These are phyloP conservation scores for Alsophila aescularia DNA, from an alignment of 2,888 invertebrate species.

Conservation along the genomic window DNA sequence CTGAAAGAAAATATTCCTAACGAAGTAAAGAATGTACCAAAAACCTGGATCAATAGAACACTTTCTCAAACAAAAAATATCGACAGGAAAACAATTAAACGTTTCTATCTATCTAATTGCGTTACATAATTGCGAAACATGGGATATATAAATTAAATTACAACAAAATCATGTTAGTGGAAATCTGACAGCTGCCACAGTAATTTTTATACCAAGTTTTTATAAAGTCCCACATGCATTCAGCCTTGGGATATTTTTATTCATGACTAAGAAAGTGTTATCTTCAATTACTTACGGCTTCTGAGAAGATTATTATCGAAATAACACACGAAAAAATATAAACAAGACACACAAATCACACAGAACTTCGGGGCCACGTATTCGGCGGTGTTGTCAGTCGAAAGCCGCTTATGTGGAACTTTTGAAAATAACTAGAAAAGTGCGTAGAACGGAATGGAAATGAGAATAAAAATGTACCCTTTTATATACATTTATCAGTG, in stretches of 20 bases:
- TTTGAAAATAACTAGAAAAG: constrained; percentile 56
- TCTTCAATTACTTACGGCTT: constrained; percentile 69
- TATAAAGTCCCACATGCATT: constrained; percentile 34
- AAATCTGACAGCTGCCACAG: constrained; percentile 40
- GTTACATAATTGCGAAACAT: constrained; percentile 38
- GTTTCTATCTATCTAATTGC: constrained; percentile 12
- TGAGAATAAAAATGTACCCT: not conserved
- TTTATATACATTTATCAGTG: not conserved
- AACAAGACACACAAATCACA: constrained; percentile 73
- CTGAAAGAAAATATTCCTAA: constrained; percentile 3
- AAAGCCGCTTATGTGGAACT: constrained; percentile 81
- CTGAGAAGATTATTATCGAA: constrained; percentile 56
- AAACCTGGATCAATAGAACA: constrained; percentile 11
- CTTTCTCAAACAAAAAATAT: not conserved
- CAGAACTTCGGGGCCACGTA: constrained; percentile 80
- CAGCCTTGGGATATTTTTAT: constrained; percentile 30
- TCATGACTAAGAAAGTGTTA: constrained; percentile 25
- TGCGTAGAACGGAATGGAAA: constrained; percentile 55
- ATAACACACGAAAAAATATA: constrained; percentile 74
- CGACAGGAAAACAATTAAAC: not conserved
- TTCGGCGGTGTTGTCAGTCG: constrained; percentile 77
- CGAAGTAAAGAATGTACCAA: constrained; percentile 11
- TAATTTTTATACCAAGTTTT: constrained; percentile 40
- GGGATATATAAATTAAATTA: constrained; percentile 41
- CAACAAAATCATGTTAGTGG: constrained; percentile 45